A percentile compares a stretch with the other conserved stretches of the same genome.
phyloP scores from a whole-genome alignment of 2,797 vertebrate genomes.

The Erethizon dorsatum region DNA sequence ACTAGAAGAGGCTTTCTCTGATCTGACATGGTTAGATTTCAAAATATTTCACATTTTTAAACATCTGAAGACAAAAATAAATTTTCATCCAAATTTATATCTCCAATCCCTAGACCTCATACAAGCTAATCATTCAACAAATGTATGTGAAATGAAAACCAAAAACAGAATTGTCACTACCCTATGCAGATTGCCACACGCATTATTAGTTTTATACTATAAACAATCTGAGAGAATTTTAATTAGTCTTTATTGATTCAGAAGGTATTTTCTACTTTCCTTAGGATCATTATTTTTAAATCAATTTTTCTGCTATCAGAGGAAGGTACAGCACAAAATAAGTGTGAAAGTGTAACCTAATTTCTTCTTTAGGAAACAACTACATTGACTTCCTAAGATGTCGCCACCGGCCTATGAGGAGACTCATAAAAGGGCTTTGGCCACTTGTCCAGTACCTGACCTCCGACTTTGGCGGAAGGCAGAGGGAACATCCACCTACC shows the following conservation, averaged over 20 bases:
- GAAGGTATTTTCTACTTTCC: background rate
- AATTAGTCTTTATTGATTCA: slow-evolving; percentile 12
- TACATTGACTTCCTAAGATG: background rate
- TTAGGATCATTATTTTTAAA: slow-evolving; percentile 9
- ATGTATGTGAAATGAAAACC: background rate
- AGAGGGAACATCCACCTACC: background rate
- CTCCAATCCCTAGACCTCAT: background rate
- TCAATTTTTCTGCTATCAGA: background rate
- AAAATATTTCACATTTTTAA: slow-evolving; percentile 49
- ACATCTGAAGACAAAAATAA: slow-evolving; percentile 15
- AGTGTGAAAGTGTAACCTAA: background rate
- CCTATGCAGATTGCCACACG: background rate
- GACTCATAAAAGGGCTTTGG: background rate
- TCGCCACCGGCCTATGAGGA: background rate
- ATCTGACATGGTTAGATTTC: background rate
- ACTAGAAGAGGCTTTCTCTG: slow-evolving; percentile 37
- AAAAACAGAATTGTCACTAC: background rate
- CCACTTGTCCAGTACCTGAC: background rate
- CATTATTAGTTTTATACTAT: background rate
- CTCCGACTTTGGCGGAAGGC: background rate
- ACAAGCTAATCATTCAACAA: background rate
- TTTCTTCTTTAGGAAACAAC: slow-evolving; percentile 12
- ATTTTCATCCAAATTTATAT: background rate
- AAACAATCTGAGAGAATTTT: slow-evolving; percentile 44
- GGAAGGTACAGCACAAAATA: background rate